Evolutionary conservation across 2,888 invertebrate species (phyloP), one percentile per base, ranked within the genome.

Genomic region (Slavum lentiscoides): DNA sequence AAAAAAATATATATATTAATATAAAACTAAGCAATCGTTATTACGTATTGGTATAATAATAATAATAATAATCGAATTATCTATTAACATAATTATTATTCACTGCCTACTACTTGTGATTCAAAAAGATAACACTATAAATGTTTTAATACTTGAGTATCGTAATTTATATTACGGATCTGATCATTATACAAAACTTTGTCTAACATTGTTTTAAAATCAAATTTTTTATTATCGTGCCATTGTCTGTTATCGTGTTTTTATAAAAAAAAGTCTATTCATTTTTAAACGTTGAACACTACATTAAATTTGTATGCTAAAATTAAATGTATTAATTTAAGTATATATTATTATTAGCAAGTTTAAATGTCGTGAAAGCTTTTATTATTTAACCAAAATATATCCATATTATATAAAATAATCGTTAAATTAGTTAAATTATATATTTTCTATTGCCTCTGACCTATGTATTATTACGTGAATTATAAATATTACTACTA

Each of bases 361-460:
- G 23, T n/a, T 37, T 13, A 53, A 30, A 23, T 59, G 61, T 49
- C 23, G 17, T 23, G 19, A 37, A 37, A 15, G 9, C n/a, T 53
- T 53, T 62, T 74, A 30, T 15, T 37, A n/a, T 15, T 62, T 23
- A 21, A 43, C 19, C 59, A 49, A 15, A 76, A 7, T 59, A 68
- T 58, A 58, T 13, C 21, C 7, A 49, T 62, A 39, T 39, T 58
- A 70, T 23, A 37, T 23, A 37, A 8, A 58, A 37, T 70, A 70
- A 58, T 7, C n/a, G 58, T 37, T 49, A 11, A 49, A n/a, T n/a
- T 39, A 39, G 6, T 62, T 62, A 62, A 21, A 53, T 11, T 43
- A 59, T 19, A 43, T 13, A 59, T 76, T 68, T 68, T 68, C 49
- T 68, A 30, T 76, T 76, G 67, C 68, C 68, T 76, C 59, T 76